These are phyloP conservation scores for Andrena trimmerana DNA, from an alignment of 2,888 invertebrate genomes.

Conservation along the genomic window DNA sequence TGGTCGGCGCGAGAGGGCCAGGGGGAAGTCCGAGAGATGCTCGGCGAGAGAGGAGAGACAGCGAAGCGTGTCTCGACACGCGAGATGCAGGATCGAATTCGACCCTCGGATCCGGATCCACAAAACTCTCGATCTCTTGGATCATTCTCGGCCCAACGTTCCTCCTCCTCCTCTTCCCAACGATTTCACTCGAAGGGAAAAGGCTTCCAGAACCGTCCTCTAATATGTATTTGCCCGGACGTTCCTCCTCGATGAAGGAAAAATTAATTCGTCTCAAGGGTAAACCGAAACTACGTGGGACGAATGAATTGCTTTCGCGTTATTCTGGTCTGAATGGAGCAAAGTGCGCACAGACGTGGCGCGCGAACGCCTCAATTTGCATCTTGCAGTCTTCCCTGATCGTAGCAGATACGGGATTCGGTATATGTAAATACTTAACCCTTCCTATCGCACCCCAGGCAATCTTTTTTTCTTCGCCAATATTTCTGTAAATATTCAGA, in stretches of 20 bases:
- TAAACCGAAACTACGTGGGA: not conserved
- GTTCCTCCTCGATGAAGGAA: not conserved
- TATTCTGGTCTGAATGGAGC: not conserved
- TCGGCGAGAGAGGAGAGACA: constrained; percentile 60
- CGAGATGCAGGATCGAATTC: constrained; percentile 80
- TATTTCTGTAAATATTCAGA: too few relatives aligned
- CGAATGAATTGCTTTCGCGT: constrained; percentile 16
- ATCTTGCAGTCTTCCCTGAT: not conserved
- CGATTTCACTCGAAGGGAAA: constrained; percentile 33
- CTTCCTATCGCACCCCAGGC: not conserved
- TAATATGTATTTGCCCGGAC: not conserved
- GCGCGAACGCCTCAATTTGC: not conserved
- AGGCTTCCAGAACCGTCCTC: constrained; percentile 15
- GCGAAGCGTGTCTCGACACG: constrained; percentile 82
- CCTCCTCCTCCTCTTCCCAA: constrained; percentile 31
- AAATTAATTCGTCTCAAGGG: not conserved
- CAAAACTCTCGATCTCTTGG: constrained; percentile 75
- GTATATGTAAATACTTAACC: constrained; percentile 26
- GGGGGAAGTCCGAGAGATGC: constrained; percentile 49
- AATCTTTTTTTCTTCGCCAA: too few relatives aligned
- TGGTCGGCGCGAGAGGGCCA: constrained; percentile 31
- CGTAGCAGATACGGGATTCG: not conserved
- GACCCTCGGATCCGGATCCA: constrained; percentile 72
- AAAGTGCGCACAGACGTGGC: not conserved
- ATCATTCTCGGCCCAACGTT: constrained; percentile 63